Percentiles rank a stretch among this genome's conserved stretches.
Evolutionary conservation across 2,113 vertebrate species (phyloP).

Genomic region (Poicephalus gulielmi): DNA sequence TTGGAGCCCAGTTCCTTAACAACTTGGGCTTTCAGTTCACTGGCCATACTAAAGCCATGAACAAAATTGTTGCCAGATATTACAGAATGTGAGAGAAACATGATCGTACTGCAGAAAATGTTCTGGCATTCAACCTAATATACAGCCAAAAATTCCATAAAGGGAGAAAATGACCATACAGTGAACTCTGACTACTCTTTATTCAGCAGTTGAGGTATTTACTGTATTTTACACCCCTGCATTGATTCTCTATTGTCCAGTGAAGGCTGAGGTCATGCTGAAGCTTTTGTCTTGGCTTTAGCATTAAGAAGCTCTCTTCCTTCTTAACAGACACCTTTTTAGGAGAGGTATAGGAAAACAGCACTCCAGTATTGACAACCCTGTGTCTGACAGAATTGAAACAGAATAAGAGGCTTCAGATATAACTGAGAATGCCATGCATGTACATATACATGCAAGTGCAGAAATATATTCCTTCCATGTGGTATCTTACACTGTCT

Average conservation of each 20-base stretch:
- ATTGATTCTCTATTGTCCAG: not conserved
- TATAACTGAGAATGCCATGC: not conserved
- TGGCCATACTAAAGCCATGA: fast-evolving
- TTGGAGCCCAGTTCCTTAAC: not conserved
- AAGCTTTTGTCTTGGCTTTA: not conserved
- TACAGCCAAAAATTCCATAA: not conserved
- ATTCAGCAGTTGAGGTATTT: not conserved
- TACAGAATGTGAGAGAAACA: not conserved
- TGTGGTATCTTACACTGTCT: not conserved
- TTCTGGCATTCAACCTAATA: not conserved
- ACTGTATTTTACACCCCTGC: not conserved
- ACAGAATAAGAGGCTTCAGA: not conserved
- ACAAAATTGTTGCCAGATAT: not conserved
- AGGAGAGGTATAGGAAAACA: not conserved
- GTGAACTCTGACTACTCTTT: not conserved
- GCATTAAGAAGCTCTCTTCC: not conserved
- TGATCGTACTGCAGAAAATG: not conserved
- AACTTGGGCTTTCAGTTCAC: not conserved
- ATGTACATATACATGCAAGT: not conserved
- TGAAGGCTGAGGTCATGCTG: not conserved
- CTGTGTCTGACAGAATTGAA: not conserved
- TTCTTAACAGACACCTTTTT: not conserved
- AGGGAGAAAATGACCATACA: not conserved
- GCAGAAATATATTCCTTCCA: not conserved
- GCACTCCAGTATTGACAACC: not conserved